Conservation (phyloP, 2,888 invertebrate genomes). For the Dendrolimus pini region DNA sequence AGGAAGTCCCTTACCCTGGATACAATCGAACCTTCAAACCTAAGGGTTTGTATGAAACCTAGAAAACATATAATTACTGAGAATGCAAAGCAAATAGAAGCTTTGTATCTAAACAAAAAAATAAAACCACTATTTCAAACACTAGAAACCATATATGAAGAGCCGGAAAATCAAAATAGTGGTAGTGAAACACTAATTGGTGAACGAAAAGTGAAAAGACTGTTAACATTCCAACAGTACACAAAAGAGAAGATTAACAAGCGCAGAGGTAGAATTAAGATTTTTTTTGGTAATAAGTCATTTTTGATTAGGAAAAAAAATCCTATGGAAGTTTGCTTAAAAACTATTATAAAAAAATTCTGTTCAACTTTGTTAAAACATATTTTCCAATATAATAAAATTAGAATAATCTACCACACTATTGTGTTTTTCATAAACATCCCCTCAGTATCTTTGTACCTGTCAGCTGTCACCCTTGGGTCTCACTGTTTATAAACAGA, state of each 20-base stretch:
- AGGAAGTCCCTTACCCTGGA: constrained; percentile 52
- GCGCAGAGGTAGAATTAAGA: constrained; percentile 75
- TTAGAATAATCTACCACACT: background rate
- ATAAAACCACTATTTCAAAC: constrained; percentile 69
- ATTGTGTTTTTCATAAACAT: too few species aligned
- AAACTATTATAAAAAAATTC: constrained; percentile 47
- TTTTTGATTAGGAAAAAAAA: constrained; percentile 67
- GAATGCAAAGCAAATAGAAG: constrained; percentile 66
- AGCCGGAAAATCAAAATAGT: constrained; percentile 63
- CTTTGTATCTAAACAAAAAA: constrained; percentile 76
- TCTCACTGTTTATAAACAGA: too few species aligned
- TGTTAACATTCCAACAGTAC: constrained; percentile 72
- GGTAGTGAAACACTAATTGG: constrained; percentile 64
- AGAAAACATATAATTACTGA: constrained; percentile 54
- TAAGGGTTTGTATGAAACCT: constrained; percentile 66
- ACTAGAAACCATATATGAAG: constrained; percentile 80
- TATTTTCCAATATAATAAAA: background rate
- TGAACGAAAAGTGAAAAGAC: constrained; percentile 74
- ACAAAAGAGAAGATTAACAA: constrained; percentile 76
- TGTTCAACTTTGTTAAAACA: constrained; percentile 23
- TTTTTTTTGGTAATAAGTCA: constrained; percentile 68
- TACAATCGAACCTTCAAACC: constrained; percentile 51
- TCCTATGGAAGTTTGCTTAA: constrained; percentile 74
- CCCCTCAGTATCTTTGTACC: too few species aligned
- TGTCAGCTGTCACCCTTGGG: too few species aligned